Percentiles rank a stretch among this genome's conserved stretches.
Evolutionary conservation across 2,888 invertebrate species (phyloP).

Genomic region (Diogma glabrata): DNA sequence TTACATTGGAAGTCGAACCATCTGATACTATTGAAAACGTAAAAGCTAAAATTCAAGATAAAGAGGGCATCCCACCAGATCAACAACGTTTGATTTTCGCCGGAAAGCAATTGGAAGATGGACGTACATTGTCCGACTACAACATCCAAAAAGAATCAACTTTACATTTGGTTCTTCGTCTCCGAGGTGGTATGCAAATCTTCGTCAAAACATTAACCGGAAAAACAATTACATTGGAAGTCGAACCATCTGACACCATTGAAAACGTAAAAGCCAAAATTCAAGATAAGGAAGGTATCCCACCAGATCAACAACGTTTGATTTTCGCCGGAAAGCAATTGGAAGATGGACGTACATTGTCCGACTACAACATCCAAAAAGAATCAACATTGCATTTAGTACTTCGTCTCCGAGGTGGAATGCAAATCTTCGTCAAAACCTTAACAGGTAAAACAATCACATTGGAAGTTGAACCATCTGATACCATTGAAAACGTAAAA

Average conservation of each 20-base stretch:
- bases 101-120: conserved; percentile 93
- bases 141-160: conserved; percentile 94
- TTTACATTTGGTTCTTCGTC: conserved; percentile 73
- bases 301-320: conserved; percentile 75
- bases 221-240: conserved; percentile 90
- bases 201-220: conserved; percentile 92
- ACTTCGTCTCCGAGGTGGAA: conserved; percentile 84
- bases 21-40: conserved; percentile 93
- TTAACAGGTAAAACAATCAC: conserved; percentile 90
- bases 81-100: conserved; percentile 87
- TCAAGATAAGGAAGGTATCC: conserved; percentile 82
- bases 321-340: conserved; percentile 94
- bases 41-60: conserved; percentile 84
- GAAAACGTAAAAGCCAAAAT: conserved; percentile 93
- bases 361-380: conserved; percentile 92
- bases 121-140: conserved; percentile 83
- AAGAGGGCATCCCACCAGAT: conserved; percentile 78
- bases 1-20: conserved; percentile 86
- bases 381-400: conserved; percentile 85
- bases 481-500: conserved; percentile 93
- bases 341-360: conserved; percentile 87
- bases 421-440: conserved; percentile 97
- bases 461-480: conserved; percentile 83
- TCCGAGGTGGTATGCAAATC: conserved; percentile 87
- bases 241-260: conserved; percentile 85